Percentiles rank a stretch among this genome's conserved stretches.
Evolutionary conservation across 2,113 vertebrate genomes (phyloP).

Genomic region (Clarias gariepinus): DNA sequence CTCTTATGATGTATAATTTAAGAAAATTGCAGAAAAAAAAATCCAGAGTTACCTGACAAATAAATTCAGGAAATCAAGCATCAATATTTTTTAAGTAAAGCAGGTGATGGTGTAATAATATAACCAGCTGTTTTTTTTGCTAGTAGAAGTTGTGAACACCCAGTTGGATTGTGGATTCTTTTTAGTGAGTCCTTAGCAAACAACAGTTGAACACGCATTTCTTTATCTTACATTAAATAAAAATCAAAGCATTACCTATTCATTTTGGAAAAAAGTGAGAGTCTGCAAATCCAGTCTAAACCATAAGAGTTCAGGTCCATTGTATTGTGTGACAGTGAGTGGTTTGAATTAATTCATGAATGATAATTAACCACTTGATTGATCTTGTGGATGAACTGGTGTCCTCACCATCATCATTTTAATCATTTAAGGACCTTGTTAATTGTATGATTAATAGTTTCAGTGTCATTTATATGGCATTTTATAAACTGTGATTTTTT

Average conservation of each 20-base stretch:
- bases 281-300: background rate
- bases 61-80: background rate
- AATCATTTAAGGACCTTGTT: background rate
- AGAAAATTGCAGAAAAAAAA: background rate
- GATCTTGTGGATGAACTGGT: no score
- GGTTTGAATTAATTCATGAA: background rate
- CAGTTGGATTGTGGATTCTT: background rate
- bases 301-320: background rate
- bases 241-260: background rate
- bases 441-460: background rate
- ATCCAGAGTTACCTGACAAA: background rate
- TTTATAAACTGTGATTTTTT: background rate
- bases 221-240: background rate
- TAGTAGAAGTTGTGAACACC: background rate
- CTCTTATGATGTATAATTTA: background rate
- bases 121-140: background rate
- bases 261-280: background rate
- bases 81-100: background rate
- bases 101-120: background rate
- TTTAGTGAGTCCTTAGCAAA: background rate
- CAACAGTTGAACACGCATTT: background rate
- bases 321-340: background rate
- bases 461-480: background rate
- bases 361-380: no score
- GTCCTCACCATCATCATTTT: background rate